Conservation (phyloP, 2,113 vertebrate species). For the Xyrauchen texanus region DNA sequence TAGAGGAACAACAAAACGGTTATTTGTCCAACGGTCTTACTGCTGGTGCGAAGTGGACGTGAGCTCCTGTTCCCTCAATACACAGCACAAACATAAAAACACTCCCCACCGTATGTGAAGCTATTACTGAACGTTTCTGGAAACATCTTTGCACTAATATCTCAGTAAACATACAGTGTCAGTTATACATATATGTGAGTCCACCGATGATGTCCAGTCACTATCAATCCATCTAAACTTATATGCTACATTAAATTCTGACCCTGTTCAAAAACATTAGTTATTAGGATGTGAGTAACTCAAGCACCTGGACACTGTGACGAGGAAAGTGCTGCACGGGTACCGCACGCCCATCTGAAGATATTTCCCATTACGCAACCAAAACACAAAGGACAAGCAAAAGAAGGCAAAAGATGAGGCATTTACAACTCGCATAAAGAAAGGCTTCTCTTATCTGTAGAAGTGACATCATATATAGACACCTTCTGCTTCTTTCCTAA, state of each 20-base stretch:
- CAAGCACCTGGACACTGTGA: not conserved
- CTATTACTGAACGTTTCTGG: not conserved
- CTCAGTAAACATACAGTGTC: conserved; percentile 25
- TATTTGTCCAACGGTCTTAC: not conserved
- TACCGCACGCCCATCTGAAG: not conserved
- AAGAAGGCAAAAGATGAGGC: conserved; percentile 22
- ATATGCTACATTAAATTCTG: not conserved
- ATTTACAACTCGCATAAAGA: conserved; percentile 57
- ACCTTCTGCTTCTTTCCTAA: conserved; percentile 57
- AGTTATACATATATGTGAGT: conserved; percentile 33
- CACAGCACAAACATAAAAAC: conserved; percentile 31
- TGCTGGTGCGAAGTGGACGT: conserved; percentile 43
- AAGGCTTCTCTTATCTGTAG: conserved; percentile 45
- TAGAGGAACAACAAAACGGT: conserved; percentile 20
- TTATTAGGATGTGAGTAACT: not conserved
- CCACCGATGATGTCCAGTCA: conserved; percentile 6
- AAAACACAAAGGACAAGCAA: not conserved
- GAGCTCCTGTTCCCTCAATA: conserved; percentile 1
- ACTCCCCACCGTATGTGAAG: not conserved
- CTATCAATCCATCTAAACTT: too few relatives aligned
- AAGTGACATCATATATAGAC: conserved; percentile 66
- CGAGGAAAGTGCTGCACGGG: not conserved
- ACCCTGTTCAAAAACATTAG: not conserved
- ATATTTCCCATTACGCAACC: too few relatives aligned
- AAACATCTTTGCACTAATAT: conserved; percentile 6